Conservation (phyloP, 92 coral and sea anemone species). For the Metridium senile region DNA sequence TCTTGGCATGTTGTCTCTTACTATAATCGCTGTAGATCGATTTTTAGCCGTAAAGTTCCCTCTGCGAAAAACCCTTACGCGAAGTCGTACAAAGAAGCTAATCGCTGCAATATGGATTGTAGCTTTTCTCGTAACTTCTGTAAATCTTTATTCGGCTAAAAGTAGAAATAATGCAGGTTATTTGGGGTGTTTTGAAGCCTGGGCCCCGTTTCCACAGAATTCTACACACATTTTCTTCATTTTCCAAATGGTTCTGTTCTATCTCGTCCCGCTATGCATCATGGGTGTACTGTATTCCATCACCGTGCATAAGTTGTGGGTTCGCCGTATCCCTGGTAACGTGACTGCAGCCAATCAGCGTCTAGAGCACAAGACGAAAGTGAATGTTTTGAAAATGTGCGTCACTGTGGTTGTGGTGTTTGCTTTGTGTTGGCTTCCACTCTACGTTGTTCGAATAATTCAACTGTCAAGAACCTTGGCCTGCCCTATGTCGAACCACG, state of each 20-base stretch:
- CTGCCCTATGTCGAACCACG: neutral
- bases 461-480: neutral
- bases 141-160: slow-evolving; percentile 33
- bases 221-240: slow-evolving; percentile 8
- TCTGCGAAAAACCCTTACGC: slow-evolving; percentile 12
- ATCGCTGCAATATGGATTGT: slow-evolving; percentile 49
- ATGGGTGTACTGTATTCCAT: slow-evolving; percentile 43
- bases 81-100: slow-evolving; percentile 5
- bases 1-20: slow-evolving; percentile 45
- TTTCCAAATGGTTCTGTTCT: slow-evolving; percentile 34
- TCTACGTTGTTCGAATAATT: neutral
- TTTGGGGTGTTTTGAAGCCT: slow-evolving; percentile 23
- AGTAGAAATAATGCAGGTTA: slow-evolving; percentile 1
- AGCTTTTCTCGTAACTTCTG: slow-evolving; percentile 26
- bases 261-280: slow-evolving; percentile 38
- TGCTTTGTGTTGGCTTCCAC: slow-evolving; percentile 38
- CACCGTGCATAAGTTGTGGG: slow-evolving; percentile 28
- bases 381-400: slow-evolving; percentile 34
- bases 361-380: slow-evolving; percentile 11
- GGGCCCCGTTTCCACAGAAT: slow-evolving; percentile 32
- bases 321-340: slow-evolving; percentile 57
- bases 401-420: slow-evolving; percentile 28
- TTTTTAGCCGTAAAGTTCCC: slow-evolving; percentile 42
- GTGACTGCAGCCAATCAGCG: slow-evolving; percentile 35
- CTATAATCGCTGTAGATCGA: slow-evolving; percentile 52